Evolutionary conservation across 2,113 vertebrate species (phyloP).

Genomic region (Nothocercus nigrocapillus): DNA sequence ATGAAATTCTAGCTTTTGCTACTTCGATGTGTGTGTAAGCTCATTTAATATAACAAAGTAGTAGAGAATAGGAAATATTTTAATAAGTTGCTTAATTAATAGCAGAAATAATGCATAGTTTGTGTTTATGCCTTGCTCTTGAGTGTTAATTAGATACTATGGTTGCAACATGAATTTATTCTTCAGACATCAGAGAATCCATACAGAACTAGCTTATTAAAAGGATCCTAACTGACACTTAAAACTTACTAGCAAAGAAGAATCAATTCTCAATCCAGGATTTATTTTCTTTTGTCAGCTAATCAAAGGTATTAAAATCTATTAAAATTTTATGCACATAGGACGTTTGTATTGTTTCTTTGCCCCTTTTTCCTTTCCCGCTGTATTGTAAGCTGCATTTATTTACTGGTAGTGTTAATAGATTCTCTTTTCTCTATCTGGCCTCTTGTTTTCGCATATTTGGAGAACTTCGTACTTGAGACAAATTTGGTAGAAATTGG

Average conservation of each 20-base stretch:
- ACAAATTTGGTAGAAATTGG: background rate
- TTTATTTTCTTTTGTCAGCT: background rate
- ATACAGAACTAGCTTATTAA: background rate
- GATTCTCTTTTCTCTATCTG: background rate
- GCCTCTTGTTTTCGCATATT: background rate
- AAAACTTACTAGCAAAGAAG: background rate
- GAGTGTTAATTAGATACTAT: background rate
- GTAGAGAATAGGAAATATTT: background rate
- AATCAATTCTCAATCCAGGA: background rate
- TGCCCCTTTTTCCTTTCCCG: background rate
- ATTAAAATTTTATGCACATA: background rate
- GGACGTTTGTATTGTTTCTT: background rate
- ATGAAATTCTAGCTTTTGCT: background rate
- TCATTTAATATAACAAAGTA: background rate
- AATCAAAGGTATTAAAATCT: background rate
- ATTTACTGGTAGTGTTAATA: background rate
- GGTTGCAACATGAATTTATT: background rate
- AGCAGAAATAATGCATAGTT: background rate
- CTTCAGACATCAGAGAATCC: background rate
- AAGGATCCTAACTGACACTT: background rate
- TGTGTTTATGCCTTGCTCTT: background rate
- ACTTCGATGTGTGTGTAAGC: background rate
- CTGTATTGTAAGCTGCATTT: background rate
- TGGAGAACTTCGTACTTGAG: background rate
- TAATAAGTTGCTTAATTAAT: background rate